A percentile compares a stretch with the other conserved stretches of the same genome.
These are phyloP conservation scores for Mycetomoellerius zeteki DNA, from an alignment of 1,140 invertebrate species.

Conservation along the genomic window DNA sequence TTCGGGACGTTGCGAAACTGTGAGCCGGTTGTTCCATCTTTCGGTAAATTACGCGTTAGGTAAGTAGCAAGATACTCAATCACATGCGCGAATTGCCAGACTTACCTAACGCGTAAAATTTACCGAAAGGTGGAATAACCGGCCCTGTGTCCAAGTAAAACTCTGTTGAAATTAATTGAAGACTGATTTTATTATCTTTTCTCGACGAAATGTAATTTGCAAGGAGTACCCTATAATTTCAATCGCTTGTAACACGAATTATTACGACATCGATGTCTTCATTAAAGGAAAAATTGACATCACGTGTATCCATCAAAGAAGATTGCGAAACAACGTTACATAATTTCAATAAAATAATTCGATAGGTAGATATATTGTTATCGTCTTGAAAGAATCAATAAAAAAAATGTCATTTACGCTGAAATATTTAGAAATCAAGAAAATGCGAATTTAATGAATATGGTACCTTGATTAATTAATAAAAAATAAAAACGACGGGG, in stretches of 20 bases:
- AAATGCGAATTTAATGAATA: neutral
- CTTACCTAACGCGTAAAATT: no score
- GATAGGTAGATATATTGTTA: neutral
- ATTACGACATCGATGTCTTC: neutral
- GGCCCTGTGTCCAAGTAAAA: neutral
- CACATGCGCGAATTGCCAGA: no score
- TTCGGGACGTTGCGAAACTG: neutral
- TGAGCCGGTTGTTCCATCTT: neutral
- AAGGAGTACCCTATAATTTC: neutral
- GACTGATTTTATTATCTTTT: neutral
- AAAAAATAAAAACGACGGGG: neutral
- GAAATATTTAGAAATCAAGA: neutral
- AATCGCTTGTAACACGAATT: neutral
- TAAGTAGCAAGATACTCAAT: no score
- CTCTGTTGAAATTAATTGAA: neutral
- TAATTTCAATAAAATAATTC: constrained; percentile 1
- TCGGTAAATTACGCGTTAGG: no score
- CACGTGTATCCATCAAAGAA: neutral
- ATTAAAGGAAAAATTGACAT: neutral
- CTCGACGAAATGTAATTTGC: neutral
- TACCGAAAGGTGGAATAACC: no score
- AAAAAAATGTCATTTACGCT: neutral
- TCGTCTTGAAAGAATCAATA: neutral
- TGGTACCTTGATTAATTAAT: constrained; percentile 9
- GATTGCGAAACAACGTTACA: neutral